Evolutionary conservation across 2,888 invertebrate genomes (phyloP).

Genomic region (Aporophyla lueneburgensis): DNA sequence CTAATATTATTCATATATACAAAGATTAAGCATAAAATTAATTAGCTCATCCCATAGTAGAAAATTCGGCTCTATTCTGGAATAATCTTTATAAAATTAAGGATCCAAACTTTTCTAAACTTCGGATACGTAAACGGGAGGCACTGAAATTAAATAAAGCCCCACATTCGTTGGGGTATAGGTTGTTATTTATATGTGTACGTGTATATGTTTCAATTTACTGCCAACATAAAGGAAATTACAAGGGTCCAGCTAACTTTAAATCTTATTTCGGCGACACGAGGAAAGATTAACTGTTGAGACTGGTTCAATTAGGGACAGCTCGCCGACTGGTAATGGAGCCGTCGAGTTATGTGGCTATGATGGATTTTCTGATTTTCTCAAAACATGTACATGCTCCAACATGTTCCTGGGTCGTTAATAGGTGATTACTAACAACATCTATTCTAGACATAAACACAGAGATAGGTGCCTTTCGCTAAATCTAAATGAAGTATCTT

Average conservation of each 20-base stretch:
- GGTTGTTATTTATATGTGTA: constrained; percentile 32
- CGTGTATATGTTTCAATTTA: constrained; percentile 63
- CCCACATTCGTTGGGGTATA: constrained; percentile 36
- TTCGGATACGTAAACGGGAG: constrained; percentile 47
- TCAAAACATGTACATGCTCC: constrained; percentile 37
- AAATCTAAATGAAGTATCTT: constrained; percentile 2
- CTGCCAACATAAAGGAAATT: constrained; percentile 62
- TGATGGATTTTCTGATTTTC: constrained; percentile 65
- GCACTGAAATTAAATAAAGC: constrained; percentile 65
- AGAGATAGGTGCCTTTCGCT: neutral
- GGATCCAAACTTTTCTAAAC: constrained; percentile 60
- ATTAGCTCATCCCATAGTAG: constrained; percentile 25
- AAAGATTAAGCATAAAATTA: constrained; percentile 37
- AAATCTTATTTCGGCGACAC: constrained; percentile 69
- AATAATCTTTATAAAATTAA: constrained; percentile 61
- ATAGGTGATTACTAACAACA: constrained; percentile 3
- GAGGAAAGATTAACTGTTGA: constrained; percentile 59
- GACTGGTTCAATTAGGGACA: constrained; percentile 57
- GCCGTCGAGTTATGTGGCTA: constrained; percentile 31
- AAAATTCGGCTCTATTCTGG: constrained; percentile 38
- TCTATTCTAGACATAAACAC: constrained; percentile 19
- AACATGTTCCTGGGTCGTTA: constrained; percentile 42
- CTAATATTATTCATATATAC: constrained; percentile 8
- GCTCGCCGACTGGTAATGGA: constrained; percentile 55
- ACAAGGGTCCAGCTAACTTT: constrained; percentile 69